Evolutionary conservation across 2,888 invertebrate species (phyloP), one percentile per base, ranked within the genome.

Genomic region (Chouioia cunea): DNA sequence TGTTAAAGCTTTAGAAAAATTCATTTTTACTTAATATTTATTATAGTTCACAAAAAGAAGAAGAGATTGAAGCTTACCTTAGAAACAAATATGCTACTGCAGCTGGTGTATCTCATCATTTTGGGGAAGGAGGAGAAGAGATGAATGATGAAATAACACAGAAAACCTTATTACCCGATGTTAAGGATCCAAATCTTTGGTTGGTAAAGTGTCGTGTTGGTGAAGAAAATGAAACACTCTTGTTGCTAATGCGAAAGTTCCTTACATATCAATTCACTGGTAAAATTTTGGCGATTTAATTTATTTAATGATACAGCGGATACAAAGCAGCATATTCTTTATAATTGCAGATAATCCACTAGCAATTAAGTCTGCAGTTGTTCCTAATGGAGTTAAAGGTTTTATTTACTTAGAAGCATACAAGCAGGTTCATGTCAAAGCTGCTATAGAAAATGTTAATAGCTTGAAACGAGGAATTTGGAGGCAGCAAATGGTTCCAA

Each of bases 1-100:
- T 20, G 23, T 44, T 20, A 36, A 23, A 8, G 12, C 14, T 53
- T 18, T 4, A 36, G 47, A 53, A 20, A 43, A 48, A 23, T 52
- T 8, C 36, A 27, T 36, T 46, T 20, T 36, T 59, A 14, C 23
- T 12, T 46, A n/a, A 47, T 36, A 60, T 46, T 22, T 53, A 48
- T 62, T 56, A 47, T 46, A 89, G 89, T 76, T 87, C 94, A 0
- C 95, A 97, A 85, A 95, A 96, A 79, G 99, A 97, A 84, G 97
- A 98, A 82, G 98, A 99, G 87, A 95, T 99, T 73, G 98, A 97
- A 81, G 96, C 97, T 79, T 99, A 99, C 82, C 90, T 98, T 56
- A 89, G 95, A 65, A 94, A 96, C 81, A 97, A 97, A 82, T 99
- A 99, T 89, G 97, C 97, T 0, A 96, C 96, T 79, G 94, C 95